These are phyloP conservation scores for Shargacucullia verbasci DNA, from an alignment of 2,888 invertebrate genomes.

Conservation along the genomic window DNA sequence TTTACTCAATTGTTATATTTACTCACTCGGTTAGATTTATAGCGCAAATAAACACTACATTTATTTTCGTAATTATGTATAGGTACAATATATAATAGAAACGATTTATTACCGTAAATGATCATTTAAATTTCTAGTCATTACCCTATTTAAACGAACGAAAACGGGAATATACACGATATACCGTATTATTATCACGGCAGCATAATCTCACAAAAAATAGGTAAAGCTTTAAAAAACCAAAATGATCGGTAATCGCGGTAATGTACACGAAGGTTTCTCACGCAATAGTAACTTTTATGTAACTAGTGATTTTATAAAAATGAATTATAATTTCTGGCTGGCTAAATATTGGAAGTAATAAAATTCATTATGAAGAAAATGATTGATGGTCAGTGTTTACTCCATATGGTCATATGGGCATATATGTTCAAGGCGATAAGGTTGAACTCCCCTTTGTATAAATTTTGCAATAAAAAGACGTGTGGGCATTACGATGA, in stretches of 20 bases:
- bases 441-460: no score
- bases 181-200: slow-evolving; percentile 20
- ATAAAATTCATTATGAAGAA: slow-evolving; percentile 41
- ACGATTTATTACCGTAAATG: slow-evolving; percentile 24
- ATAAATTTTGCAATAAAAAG: no score
- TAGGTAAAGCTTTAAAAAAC: slow-evolving; percentile 31
- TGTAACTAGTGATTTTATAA: slow-evolving; percentile 45
- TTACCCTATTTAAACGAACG: slow-evolving; percentile 38
- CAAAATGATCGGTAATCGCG: slow-evolving; percentile 58
- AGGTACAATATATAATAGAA: slow-evolving; percentile 18
- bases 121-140: slow-evolving; percentile 45
- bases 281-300: slow-evolving; percentile 64
- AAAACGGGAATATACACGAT: slow-evolving; percentile 23
- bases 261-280: slow-evolving; percentile 63
- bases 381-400: slow-evolving; percentile 44
- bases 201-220: slow-evolving; percentile 46
- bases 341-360: slow-evolving; percentile 4
- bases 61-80: slow-evolving; percentile 31
- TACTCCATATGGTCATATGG: no score
- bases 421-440: no score
- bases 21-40: no score
- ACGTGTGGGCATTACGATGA: no score
- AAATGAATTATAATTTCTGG: slow-evolving; percentile 36
- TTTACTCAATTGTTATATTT: no score
- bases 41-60: no score